Percentiles rank a stretch among this genome's conserved stretches.
Evolutionary conservation across 2,888 invertebrate species (phyloP).

Genomic region (Campoplex capitator): DNA sequence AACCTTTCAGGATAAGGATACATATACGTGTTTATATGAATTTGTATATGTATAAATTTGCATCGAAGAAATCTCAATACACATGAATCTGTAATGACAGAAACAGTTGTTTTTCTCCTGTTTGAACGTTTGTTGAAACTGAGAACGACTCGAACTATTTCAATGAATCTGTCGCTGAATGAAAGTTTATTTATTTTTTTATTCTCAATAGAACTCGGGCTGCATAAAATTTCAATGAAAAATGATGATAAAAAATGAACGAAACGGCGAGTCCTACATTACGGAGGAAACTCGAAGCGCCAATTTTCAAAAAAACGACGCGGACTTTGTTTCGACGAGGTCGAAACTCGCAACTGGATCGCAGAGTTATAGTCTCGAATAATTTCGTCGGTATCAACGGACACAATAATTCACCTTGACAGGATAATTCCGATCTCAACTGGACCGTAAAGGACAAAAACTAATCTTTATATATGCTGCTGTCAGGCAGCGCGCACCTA

Average conservation of each 20-base stretch:
- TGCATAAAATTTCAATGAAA: too few relatives aligned
- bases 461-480: background rate
- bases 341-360: background rate
- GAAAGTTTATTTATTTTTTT: background rate
- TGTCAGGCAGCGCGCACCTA: background rate
- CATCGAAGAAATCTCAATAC: background rate
- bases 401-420: slow-evolving; percentile 28
- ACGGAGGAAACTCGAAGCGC: too few relatives aligned
- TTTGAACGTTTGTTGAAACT: background rate
- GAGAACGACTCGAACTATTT: background rate
- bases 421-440: slow-evolving; percentile 13
- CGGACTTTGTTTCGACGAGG: background rate
- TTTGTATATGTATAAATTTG: background rate
- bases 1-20: slow-evolving; percentile 19
- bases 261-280: too few relatives aligned
- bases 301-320: too few relatives aligned
- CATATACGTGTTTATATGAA: background rate
- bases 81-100: background rate
- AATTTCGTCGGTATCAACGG: background rate
- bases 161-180: background rate
- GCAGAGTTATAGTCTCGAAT: background rate
- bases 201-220: too few relatives aligned
- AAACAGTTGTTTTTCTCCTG: background rate
- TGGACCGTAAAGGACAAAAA: slow-evolving; percentile 6
- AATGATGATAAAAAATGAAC: too few relatives aligned